phyloP scores from a whole-genome alignment of 2,888 invertebrate genomes.

The Euzophera pinguis region DNA sequence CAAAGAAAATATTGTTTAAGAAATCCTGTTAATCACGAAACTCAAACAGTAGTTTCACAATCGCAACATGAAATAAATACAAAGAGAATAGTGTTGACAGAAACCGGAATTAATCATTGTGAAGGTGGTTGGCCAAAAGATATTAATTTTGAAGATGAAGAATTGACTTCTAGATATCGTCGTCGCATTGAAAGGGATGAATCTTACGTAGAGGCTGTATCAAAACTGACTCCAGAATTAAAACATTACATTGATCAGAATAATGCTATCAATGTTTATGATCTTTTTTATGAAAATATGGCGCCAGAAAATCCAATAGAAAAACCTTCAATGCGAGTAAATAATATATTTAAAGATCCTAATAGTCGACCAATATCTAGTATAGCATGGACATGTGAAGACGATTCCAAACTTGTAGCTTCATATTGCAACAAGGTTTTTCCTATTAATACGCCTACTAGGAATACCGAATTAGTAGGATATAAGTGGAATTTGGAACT shows the following conservation, averaged over 20 bases:
- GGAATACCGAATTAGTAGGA: conserved; percentile 67
- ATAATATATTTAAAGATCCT: conserved; percentile 82
- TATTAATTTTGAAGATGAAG: conserved; percentile 79
- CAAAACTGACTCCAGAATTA: conserved; percentile 71
- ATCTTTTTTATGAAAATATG: conserved; percentile 83
- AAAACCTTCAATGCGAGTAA: conserved; percentile 70
- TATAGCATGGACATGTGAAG: conserved; percentile 84
- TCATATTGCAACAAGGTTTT: conserved; percentile 73
- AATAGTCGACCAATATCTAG: conserved; percentile 68
- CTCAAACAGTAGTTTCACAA: conserved; percentile 48
- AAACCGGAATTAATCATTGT: conserved; percentile 81
- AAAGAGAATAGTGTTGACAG: conserved; percentile 62
- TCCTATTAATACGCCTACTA: conserved; percentile 25
- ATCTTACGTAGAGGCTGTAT: conserved; percentile 81
- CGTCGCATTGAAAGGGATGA: conserved; percentile 90
- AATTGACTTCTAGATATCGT: conserved; percentile 83
- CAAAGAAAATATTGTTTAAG: conserved; percentile 55
- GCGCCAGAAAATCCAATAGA: conserved; percentile 64
- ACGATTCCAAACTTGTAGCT: conserved; percentile 80
- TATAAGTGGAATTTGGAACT: conserved; percentile 82
- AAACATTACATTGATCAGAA: conserved; percentile 84
- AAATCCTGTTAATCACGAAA: conserved; percentile 63
- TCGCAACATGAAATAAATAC: conserved; percentile 78
- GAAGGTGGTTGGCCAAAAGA: conserved; percentile 93
- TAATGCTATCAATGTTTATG: conserved; percentile 87